Evolutionary conservation across 2,113 vertebrate genomes (phyloP).

Genomic region (Toxostoma redivivum): DNA sequence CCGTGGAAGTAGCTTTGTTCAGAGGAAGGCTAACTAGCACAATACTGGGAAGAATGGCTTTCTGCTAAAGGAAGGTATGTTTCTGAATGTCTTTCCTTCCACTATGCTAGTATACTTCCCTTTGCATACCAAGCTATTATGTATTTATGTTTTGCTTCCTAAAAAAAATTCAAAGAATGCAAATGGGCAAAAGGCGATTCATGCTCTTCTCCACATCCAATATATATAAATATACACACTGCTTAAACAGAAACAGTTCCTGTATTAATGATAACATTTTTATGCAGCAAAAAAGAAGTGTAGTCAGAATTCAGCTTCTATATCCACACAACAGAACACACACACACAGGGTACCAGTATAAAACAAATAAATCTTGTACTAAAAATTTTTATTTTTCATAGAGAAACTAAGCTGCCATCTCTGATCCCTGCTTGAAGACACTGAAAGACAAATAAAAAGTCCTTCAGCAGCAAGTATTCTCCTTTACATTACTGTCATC

Average conservation of each 20-base stretch:
- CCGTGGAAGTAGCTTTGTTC: conserved; percentile 2
- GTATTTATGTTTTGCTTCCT: not conserved
- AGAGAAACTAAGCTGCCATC: not conserved
- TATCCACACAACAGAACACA: not conserved
- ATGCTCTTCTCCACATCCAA: not conserved
- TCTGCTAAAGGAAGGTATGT: not conserved
- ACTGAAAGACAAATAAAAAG: not conserved
- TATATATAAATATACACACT: not conserved
- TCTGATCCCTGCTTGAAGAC: not conserved
- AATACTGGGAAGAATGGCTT: conserved; percentile 45
- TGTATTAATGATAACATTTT: not conserved
- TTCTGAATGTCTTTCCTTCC: conserved; percentile 21
- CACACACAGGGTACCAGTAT: not conserved
- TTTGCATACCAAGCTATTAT: not conserved
- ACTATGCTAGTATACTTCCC: conserved; percentile 1
- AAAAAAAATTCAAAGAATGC: conserved; percentile 17
- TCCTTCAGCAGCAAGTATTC: not conserved
- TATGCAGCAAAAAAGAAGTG: not conserved
- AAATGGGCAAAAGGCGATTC: not conserved
- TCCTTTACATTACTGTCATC: not conserved
- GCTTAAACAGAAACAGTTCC: not conserved
- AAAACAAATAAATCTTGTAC: not conserved
- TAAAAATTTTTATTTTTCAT: not conserved
- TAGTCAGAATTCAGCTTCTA: not conserved
- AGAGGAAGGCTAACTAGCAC: not conserved